Evolutionary conservation across 2,113 vertebrate species (phyloP).

Genomic region (Oryzias celebensis): DNA sequence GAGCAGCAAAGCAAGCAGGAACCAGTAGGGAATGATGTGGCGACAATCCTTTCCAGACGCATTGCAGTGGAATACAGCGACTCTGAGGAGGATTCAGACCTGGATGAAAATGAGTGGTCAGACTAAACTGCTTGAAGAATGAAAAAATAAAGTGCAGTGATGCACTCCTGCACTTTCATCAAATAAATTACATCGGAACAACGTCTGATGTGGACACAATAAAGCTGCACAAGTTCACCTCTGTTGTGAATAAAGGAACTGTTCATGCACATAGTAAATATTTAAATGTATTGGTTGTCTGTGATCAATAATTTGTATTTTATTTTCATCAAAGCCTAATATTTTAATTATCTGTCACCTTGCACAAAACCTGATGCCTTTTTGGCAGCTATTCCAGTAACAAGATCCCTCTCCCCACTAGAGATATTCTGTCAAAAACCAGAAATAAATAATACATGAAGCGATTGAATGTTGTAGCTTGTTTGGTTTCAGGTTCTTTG

Average conservation of each 20-base stretch:
- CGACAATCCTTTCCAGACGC: constrained; percentile 92
- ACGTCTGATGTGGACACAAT: constrained; percentile 1
- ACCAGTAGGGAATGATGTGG: constrained; percentile 91
- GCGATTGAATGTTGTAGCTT: constrained; percentile 5
- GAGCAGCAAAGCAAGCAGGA: constrained; percentile 91
- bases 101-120: constrained; percentile 95
- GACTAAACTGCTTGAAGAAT: constrained; percentile 67
- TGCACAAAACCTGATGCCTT: too few species aligned
- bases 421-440: constrained; percentile 2
- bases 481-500: constrained; percentile 12
- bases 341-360: too few species aligned
- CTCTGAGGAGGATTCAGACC: constrained; percentile 92
- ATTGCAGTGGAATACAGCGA: constrained; percentile 96
- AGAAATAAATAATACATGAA: constrained; percentile 20
- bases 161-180: background rate
- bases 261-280: background rate
- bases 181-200: background rate
- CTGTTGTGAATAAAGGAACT: background rate
- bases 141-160: background rate
- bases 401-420: background rate
- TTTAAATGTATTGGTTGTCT: too few species aligned
- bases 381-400: too few species aligned
- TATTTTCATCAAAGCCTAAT: too few species aligned
- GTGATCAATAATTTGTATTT: too few species aligned
- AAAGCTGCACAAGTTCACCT: background rate